These are phyloP conservation scores for Resseliella maxima DNA, from an alignment of 2,888 invertebrate genomes.

Conservation along the genomic window DNA sequence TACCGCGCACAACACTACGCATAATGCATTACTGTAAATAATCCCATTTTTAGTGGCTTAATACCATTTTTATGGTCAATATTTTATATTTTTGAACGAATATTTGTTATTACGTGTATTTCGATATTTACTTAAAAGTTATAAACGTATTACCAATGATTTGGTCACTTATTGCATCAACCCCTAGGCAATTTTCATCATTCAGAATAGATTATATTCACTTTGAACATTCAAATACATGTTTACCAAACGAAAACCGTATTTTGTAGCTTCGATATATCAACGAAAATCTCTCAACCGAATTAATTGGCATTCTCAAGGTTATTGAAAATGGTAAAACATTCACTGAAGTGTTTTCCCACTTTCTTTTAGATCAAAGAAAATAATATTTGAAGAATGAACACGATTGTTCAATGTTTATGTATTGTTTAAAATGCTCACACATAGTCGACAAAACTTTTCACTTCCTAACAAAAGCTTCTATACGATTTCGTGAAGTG, in stretches of 20 bases:
- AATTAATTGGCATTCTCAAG: constrained; percentile 16
- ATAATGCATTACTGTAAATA: not conserved
- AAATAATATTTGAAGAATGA: not conserved
- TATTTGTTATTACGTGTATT: not conserved
- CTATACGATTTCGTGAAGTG: not conserved
- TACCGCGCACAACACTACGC: not conserved
- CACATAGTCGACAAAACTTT: too few relatives aligned
- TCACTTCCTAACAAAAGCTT: not conserved
- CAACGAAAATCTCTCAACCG: not conserved
- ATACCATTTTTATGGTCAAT: constrained; percentile 48
- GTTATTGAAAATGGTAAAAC: constrained; percentile 34
- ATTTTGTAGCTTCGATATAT: not conserved
- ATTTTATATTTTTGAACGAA: constrained; percentile 43
- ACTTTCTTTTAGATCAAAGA: constrained; percentile 25
- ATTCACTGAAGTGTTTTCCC: not conserved
- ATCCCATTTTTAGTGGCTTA: constrained; percentile 55
- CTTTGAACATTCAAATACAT: not conserved
- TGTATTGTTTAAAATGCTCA: not conserved
- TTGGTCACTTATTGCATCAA: not conserved
- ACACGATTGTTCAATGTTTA: not conserved
- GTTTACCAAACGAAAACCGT: not conserved
- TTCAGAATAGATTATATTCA: not conserved
- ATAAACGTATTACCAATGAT: not conserved
- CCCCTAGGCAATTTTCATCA: not conserved
- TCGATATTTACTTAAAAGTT: not conserved